Conservation (phyloP, 2,888 invertebrate genomes). For the Ditylenchus weischeri region DNA sequence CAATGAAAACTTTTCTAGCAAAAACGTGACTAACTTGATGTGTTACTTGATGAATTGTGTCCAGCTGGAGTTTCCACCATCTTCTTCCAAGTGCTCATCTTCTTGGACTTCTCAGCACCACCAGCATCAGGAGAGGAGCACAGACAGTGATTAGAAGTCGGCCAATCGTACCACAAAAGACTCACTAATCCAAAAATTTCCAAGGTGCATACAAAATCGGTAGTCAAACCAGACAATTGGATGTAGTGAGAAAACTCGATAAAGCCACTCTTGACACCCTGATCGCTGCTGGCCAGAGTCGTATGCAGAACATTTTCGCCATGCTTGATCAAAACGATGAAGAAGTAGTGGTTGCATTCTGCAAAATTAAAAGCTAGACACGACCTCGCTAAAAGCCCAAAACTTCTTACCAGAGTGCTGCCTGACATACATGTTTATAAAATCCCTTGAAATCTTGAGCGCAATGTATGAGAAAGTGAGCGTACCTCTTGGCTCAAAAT, state of each 20-base stretch:
- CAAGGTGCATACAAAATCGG: slow-evolving; percentile 82
- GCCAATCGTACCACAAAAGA: not conserved
- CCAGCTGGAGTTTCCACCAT: slow-evolving; percentile 12
- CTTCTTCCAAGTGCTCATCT: slow-evolving; percentile 19
- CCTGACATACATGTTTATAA: slow-evolving; percentile 67
- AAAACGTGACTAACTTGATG: not conserved
- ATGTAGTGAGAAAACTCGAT: slow-evolving; percentile 65
- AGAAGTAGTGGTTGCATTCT: slow-evolving; percentile 68
- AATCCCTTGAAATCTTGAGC: slow-evolving; percentile 80
- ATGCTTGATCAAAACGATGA: slow-evolving; percentile 64
- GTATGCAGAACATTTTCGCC: slow-evolving; percentile 64
- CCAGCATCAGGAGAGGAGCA: slow-evolving; percentile 13
- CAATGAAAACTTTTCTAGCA: not conserved
- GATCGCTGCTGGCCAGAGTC: slow-evolving; percentile 65
- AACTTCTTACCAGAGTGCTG: slow-evolving; percentile 10
- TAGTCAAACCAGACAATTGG: slow-evolving; percentile 73
- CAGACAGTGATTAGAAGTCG: not conserved
- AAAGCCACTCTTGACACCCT: slow-evolving; percentile 61
- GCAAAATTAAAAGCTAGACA: slow-evolving; percentile 30
- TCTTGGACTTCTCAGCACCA: slow-evolving; percentile 17
- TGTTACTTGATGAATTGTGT: not conserved
- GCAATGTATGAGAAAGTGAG: slow-evolving; percentile 77
- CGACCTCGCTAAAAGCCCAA: too few relatives aligned
- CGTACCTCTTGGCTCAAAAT: slow-evolving; percentile 59
- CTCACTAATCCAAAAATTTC: slow-evolving; percentile 66